Conservation (phyloP, 2,797 vertebrate species). For the Ambastaia sidthimunki region DNA sequence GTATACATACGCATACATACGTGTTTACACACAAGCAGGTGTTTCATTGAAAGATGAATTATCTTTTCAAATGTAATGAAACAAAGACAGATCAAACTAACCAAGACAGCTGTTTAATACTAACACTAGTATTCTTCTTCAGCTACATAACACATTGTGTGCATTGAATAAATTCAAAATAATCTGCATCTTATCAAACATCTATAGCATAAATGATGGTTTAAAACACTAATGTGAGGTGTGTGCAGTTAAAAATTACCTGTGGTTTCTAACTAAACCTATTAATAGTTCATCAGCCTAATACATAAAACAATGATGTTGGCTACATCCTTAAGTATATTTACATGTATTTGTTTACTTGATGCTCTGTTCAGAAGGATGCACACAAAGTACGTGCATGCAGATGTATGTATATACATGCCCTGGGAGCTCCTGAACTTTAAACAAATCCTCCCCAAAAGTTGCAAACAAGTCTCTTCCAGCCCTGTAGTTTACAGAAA, state of each 20-base stretch:
- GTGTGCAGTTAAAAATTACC: neutral
- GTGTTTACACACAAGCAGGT: slow-evolving; percentile 24
- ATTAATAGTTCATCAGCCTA: neutral
- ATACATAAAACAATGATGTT: neutral
- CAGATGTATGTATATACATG: neutral
- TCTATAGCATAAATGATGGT: neutral
- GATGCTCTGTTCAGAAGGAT: neutral
- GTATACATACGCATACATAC: neutral
- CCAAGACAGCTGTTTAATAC: neutral
- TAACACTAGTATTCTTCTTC: neutral
- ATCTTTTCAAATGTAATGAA: slow-evolving; percentile 7
- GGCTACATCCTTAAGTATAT: neutral
- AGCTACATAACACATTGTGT: neutral
- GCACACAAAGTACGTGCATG: neutral
- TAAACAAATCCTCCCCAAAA: neutral
- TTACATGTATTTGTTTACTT: slow-evolving; percentile 11
- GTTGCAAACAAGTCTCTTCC: neutral
- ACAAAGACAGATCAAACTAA: neutral
- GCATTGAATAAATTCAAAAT: neutral
- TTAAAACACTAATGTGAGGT: neutral
- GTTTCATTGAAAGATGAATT: slow-evolving; percentile 15
- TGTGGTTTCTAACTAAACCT: slow-evolving; percentile 1
- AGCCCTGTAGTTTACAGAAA: too few species aligned
- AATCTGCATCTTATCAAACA: neutral
- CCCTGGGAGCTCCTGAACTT: slow-evolving; percentile 16